Evolutionary conservation across 2,888 invertebrate species (phyloP), one percentile per base, ranked within the genome.

Genomic region (Cerastoderma edule): DNA sequence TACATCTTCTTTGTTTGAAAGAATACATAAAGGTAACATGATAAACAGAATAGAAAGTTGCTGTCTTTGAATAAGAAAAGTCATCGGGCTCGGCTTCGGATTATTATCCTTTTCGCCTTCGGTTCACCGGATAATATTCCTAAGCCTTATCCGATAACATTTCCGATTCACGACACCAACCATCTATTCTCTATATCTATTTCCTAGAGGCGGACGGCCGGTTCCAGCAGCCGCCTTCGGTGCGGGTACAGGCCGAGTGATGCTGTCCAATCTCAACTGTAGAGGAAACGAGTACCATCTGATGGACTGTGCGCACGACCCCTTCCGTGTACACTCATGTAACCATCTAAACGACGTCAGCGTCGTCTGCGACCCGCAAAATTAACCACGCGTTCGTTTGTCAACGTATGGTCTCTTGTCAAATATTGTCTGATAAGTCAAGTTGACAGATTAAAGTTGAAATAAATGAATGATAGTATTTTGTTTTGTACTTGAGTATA

Each of bases 191-290:
- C n/a, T n/a, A n/a, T n/a, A n/a, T n/a, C n/a, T n/a, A n/a, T n/a
- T n/a, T n/a, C n/a, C n/a, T n/a, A 60, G 60, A 24, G 60, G 60
- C 32, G 60, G 60, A 10, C 22, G 60, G 19, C 24, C 60, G 19
- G 60, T 60, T n/a, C 27, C 60, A 5, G 24, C 13, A 8, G 60
- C 60, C 19, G 39, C 60, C 5, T 60, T 60, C 27, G 60, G 60
- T 16, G 39, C 60, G 3, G 60, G 60, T 22, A 60, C 60, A 28
- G 39, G 60, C 19, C 35, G 60, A 24, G 33, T 60, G 22, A 13
- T 60, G 4, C 60, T 60, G 24, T 60, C 60, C 27, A 22, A 60
- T 39, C 24, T 60, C n/a, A 24, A 27, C 13, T 60, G 60, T 60
- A 3, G 27, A 2, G 60, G 60, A 33, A 0, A 35, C 27, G 60